Percentiles rank a stretch among this genome's conserved stretches.
Evolutionary conservation across 2,797 vertebrate genomes (phyloP).

Genomic region (Euthynnus affinis): DNA sequence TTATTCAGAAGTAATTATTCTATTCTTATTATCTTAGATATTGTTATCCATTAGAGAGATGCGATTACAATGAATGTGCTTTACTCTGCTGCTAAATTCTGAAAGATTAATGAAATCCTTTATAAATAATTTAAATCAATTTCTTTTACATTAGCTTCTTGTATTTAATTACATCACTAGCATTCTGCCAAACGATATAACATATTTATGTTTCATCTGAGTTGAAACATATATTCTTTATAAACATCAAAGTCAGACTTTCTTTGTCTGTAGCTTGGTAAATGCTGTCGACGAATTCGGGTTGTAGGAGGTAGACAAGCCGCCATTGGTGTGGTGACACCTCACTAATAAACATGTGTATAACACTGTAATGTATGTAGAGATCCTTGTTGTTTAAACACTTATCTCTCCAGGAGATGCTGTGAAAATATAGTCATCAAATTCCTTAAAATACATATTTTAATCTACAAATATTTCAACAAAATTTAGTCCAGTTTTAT

Average conservation of each 20-base stretch:
- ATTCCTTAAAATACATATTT: neutral
- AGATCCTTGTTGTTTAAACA: too few relatives aligned
- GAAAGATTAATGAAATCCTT: neutral
- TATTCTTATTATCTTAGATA: slow-evolving; percentile 13
- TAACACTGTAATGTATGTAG: too few relatives aligned
- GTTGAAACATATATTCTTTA: neutral
- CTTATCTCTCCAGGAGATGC: neutral
- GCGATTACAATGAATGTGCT: slow-evolving; percentile 24
- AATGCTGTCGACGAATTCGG: neutral
- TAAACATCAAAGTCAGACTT: neutral
- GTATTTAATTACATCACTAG: neutral
- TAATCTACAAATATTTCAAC: too few relatives aligned
- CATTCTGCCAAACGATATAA: neutral
- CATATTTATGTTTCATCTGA: slow-evolving; percentile 2
- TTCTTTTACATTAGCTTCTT: neutral
- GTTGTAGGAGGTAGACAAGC: too few relatives aligned
- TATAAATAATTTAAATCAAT: neutral
- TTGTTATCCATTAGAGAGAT: slow-evolving; percentile 16
- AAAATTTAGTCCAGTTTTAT: too few relatives aligned
- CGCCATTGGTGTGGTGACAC: too few relatives aligned
- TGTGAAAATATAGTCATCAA: neutral
- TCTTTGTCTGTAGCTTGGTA: slow-evolving; percentile 6
- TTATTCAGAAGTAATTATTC: slow-evolving; percentile 49
- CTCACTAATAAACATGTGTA: too few relatives aligned
- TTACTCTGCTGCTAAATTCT: neutral